Base-by-base conservation (phyloP, 2,797 vertebrate genomes). In the Picus viridis region DNA sequence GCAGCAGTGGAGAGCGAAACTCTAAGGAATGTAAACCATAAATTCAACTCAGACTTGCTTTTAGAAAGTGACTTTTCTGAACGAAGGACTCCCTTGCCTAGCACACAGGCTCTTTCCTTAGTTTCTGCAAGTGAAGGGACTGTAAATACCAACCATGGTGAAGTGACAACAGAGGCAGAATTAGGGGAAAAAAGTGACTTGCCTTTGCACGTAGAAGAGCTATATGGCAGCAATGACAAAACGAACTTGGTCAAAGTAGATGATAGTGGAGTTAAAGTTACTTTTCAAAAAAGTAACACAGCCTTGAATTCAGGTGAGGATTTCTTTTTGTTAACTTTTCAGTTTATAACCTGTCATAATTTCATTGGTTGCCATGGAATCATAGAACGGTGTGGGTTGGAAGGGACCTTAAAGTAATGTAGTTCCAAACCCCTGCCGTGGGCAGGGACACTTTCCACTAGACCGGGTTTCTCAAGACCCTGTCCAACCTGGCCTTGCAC, bases 221-320 rank as follows among this genome's bases (percentile, higher is more conserved):
- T 53, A 1, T 29, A 3, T 32, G n/a, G 19, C 24, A 57, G 36
- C 26, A 18, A 64, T 53, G 45, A 68, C 53, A 14, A 56, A 79
- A 88, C 7, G 3, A 83, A 30, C 12, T 68, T 69, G 26, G 24
- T 79, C 30, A 83, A 77, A 68, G 29, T 85, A 72, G 74, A 90
- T 86, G 84, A 79, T 74, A 45, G 5, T 65, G 30, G 73, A 12
- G 56, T 6, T 85, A 56, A 89, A 81, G 65, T 91, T 91, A 51
- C 88, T 94, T 85, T 91, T 68, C 88, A 92, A 61, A 94, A 88
- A 80, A 91, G 56, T 86, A 92, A 86, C 13, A 2, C 45, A 83
- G 32, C 45, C 16, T 23, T 61, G 57, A 80, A 83, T 83, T 64
- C 58, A 96, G 97, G 98, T 98, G 90, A 97, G 96, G 7, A 67